phyloP scores from a whole-genome alignment of 2,113 vertebrate species.

The Oryzias javanicus region DNA sequence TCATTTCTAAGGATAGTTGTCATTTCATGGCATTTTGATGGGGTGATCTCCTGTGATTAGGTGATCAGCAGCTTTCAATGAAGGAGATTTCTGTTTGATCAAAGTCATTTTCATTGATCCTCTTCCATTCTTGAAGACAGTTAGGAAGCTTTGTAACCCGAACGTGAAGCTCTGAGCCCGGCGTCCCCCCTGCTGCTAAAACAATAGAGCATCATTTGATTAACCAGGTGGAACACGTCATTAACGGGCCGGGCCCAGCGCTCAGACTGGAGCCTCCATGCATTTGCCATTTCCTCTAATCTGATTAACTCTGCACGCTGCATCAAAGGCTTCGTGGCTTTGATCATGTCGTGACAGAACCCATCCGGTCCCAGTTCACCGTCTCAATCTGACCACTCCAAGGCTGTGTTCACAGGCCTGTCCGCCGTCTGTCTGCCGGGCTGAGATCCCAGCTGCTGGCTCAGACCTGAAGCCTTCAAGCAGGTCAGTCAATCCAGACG shows the following conservation, averaged over 20 bases:
- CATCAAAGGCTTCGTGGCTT: constrained; percentile 19
- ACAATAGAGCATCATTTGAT: constrained; percentile 29
- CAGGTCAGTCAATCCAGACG: no score
- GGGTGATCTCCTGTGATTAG: not conserved
- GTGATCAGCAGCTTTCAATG: not conserved
- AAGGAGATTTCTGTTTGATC: not conserved
- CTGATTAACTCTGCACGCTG: constrained; percentile 20
- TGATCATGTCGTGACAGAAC: not conserved
- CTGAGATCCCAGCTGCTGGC: no score
- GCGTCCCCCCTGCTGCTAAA: constrained; percentile 9
- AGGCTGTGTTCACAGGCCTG: not conserved
- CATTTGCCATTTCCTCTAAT: constrained; percentile 18
- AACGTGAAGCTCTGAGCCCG: not conserved
- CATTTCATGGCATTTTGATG: not conserved
- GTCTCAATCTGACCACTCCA: not conserved
- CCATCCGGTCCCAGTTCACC: constrained; percentile 6
- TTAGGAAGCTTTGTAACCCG: constrained; percentile 4
- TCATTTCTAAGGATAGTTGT: not conserved
- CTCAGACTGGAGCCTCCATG: constrained; percentile 18
- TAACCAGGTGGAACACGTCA: constrained; percentile 39
- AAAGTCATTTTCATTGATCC: constrained; percentile 1
- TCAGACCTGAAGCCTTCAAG: no score
- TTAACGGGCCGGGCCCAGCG: constrained; percentile 12
- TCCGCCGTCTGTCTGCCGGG: not conserved
- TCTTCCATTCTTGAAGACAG: constrained; percentile 4